Percentiles rank a stretch among this genome's conserved stretches.
These are phyloP conservation scores for Zhengitettix transpicula DNA, from an alignment of 2,888 invertebrate species.

Conservation along the genomic window DNA sequence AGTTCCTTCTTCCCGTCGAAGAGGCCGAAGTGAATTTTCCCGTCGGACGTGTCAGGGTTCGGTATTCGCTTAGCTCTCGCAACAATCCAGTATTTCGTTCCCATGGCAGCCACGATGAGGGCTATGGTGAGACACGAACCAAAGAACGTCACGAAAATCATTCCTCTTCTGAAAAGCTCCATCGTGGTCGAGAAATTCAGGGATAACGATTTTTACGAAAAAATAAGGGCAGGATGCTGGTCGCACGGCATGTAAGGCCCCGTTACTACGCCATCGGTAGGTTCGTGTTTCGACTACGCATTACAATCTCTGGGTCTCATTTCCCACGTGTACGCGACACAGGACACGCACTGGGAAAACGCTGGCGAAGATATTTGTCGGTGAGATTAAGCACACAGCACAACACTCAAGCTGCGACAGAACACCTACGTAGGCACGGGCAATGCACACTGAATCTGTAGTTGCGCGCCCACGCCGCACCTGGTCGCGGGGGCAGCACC, in stretches of 20 bases:
- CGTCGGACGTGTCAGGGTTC: slow-evolving; percentile 50
- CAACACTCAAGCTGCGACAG: background rate
- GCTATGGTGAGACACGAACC: slow-evolving; percentile 62
- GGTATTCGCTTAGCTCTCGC: slow-evolving; percentile 51
- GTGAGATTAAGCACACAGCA: background rate
- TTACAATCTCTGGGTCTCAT: no score
- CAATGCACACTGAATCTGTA: background rate
- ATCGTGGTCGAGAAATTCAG: slow-evolving; percentile 25
- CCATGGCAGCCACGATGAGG: slow-evolving; percentile 61
- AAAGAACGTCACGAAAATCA: slow-evolving; percentile 69
- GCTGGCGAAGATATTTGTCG: no score
- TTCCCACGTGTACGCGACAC: no score
- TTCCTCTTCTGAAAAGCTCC: slow-evolving; percentile 55
- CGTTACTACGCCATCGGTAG: no score
- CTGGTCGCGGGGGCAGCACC: background rate
- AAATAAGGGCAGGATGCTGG: no score
- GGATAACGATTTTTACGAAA: no score
- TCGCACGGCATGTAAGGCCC: no score
- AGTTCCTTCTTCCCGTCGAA: slow-evolving; percentile 73
- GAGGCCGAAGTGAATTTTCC: slow-evolving; percentile 66
- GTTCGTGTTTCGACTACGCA: no score
- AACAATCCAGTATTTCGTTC: slow-evolving; percentile 70
- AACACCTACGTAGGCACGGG: background rate
- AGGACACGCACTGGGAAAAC: no score
- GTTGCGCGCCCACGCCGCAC: background rate